Evolutionary conservation across 2,888 invertebrate genomes (phyloP).

Genomic region (Lordiphosa fenestrarum): DNA sequence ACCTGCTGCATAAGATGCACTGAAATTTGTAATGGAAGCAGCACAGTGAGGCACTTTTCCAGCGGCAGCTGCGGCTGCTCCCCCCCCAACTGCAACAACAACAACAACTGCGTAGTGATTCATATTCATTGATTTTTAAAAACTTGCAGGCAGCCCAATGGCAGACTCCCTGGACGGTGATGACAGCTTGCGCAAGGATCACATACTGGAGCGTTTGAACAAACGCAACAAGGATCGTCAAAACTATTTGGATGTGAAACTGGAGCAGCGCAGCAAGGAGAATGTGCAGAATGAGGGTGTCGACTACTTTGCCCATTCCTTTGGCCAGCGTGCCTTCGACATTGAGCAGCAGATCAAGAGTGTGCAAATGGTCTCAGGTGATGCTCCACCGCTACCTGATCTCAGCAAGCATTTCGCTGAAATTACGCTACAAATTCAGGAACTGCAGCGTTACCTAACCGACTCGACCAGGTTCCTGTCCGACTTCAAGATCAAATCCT

Average conservation of each 20-base stretch:
- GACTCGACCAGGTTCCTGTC: slow-evolving; percentile 90
- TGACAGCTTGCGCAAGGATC: slow-evolving; percentile 65
- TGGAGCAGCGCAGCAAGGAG: slow-evolving; percentile 77
- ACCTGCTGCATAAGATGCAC: no score
- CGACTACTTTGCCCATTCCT: slow-evolving; percentile 86
- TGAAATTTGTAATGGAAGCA: no score
- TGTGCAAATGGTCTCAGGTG: slow-evolving; percentile 39
- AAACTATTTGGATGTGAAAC: slow-evolving; percentile 76
- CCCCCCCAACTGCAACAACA: slow-evolving; percentile 24
- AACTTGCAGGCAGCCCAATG: slow-evolving; percentile 35
- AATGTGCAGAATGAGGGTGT: slow-evolving; percentile 78
- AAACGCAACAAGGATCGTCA: slow-evolving; percentile 80
- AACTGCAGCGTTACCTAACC: slow-evolving; percentile 89
- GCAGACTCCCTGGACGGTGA: slow-evolving; percentile 38
- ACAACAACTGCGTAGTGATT: slow-evolving; percentile 23
- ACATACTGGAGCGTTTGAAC: slow-evolving; percentile 76
- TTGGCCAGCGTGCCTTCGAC: slow-evolving; percentile 84
- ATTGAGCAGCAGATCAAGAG: slow-evolving; percentile 84
- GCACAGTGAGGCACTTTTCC: no score
- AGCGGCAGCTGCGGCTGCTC: slow-evolving; percentile 44
- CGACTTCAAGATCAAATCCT: slow-evolving; percentile 89
- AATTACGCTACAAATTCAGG: slow-evolving; percentile 87
- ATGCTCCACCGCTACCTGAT: slow-evolving; percentile 67
- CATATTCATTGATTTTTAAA: slow-evolving; percentile 59
- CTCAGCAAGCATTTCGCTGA: slow-evolving; percentile 84